Evolutionary conservation across 2,797 vertebrate species (phyloP).

Genomic region (Cheirogaleus major): DNA sequence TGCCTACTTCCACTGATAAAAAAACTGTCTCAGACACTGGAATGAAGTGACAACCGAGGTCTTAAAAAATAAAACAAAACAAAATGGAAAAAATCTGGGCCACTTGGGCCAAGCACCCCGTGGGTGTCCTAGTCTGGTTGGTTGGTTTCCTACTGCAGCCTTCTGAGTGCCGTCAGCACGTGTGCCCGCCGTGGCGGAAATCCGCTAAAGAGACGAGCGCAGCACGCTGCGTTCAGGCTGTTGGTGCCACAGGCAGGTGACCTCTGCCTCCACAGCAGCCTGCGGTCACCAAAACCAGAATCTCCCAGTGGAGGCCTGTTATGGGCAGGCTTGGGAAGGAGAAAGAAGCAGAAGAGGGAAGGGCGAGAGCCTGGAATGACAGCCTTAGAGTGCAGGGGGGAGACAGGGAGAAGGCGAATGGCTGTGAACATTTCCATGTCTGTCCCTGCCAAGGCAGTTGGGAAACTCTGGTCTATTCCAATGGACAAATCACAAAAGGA

Average conservation of each 20-base stretch:
- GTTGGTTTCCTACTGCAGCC: background rate
- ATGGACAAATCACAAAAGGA: background rate
- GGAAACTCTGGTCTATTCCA: background rate
- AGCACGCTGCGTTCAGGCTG: too few species aligned
- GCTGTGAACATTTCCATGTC: background rate
- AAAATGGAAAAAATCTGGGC: background rate
- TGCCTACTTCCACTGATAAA: background rate
- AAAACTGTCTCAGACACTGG: background rate
- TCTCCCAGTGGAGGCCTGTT: background rate
- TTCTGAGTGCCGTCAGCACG: background rate
- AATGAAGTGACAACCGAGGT: background rate
- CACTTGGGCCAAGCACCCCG: background rate
- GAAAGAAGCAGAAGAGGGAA: background rate
- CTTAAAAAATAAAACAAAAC: background rate
- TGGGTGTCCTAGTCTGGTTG: background rate
- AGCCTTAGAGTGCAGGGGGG: background rate
- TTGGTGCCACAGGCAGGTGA: background rate
- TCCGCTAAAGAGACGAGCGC: too few species aligned
- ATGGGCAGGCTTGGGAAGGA: background rate
- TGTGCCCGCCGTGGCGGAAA: background rate
- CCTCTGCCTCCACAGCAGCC: background rate
- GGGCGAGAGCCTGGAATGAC: background rate
- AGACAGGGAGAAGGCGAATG: background rate
- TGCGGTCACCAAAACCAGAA: background rate
- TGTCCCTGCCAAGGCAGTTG: background rate